phyloP scores from a whole-genome alignment of 2,113 vertebrate genomes.

The Vimba vimba region DNA sequence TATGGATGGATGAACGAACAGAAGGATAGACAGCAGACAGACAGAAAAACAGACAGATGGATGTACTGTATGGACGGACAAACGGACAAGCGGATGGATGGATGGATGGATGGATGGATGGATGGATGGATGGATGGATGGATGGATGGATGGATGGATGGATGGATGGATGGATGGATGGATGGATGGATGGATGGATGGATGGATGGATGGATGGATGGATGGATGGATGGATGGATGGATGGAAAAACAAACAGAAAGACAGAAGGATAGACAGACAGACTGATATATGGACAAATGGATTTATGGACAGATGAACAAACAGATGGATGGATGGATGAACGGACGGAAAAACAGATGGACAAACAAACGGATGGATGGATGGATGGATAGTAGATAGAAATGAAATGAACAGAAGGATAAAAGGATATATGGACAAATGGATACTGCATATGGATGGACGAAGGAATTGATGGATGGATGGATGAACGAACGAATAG shows the following conservation, averaged over 20 bases:
- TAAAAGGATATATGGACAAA: neutral
- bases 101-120: neutral
- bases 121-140: too few relatives aligned
- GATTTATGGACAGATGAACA: neutral
- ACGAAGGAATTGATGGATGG: neutral
- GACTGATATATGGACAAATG: neutral
- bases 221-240: neutral
- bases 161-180: neutral
- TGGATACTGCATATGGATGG: neutral
- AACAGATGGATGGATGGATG: neutral
- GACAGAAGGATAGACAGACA: neutral
- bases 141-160: neutral
- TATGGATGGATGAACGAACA: neutral
- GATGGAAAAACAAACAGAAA: too few relatives aligned
- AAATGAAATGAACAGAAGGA: neutral
- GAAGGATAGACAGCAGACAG: neutral
- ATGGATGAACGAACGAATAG: neutral
- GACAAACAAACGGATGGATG: too few relatives aligned
- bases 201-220: neutral
- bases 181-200: too few relatives aligned
- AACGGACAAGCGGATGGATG: too few relatives aligned
- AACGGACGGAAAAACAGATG: too few relatives aligned
- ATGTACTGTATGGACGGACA: too few relatives aligned
- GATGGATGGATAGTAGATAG: neutral
- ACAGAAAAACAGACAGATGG: neutral